Percentiles rank a stretch among this genome's conserved stretches.
These are phyloP conservation scores for Willisornis vidua DNA, from an alignment of 2,113 vertebrate genomes.

Conservation along the genomic window DNA sequence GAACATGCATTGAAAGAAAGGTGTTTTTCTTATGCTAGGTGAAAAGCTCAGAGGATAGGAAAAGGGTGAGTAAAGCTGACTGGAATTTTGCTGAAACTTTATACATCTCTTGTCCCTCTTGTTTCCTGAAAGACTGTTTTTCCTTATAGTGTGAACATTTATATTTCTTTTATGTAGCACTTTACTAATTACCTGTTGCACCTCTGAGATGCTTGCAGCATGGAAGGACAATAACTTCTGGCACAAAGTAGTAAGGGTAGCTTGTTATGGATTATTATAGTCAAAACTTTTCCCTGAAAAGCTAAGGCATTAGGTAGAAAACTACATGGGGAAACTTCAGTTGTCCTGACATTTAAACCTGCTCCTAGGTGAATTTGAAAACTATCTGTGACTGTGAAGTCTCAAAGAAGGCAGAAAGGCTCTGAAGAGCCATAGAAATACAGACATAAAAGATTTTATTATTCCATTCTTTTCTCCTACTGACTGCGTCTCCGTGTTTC, in stretches of 20 bases:
- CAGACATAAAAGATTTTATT: background rate
- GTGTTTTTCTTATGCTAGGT: background rate
- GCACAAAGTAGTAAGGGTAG: background rate
- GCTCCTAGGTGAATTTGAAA: background rate
- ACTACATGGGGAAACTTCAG: background rate
- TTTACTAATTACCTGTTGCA: background rate
- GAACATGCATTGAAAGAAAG: background rate
- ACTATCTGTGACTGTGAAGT: background rate
- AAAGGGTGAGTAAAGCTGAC: background rate
- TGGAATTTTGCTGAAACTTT: background rate
- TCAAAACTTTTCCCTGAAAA: background rate
- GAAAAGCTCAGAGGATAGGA: background rate
- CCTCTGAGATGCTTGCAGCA: background rate
- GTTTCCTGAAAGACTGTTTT: background rate
- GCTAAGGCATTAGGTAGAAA: background rate
- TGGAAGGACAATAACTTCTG: background rate
- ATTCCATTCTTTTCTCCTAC: conserved; percentile 7
- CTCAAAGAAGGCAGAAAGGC: background rate
- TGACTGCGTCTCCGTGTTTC: background rate
- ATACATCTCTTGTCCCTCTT: background rate
- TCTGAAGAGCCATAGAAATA: conserved; percentile 6
- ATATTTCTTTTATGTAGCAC: background rate
- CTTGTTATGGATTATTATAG: background rate
- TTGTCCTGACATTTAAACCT: background rate
- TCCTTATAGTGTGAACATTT: background rate